phyloP scores from a whole-genome alignment of 2,113 vertebrate genomes.

The Etia nguti region DNA sequence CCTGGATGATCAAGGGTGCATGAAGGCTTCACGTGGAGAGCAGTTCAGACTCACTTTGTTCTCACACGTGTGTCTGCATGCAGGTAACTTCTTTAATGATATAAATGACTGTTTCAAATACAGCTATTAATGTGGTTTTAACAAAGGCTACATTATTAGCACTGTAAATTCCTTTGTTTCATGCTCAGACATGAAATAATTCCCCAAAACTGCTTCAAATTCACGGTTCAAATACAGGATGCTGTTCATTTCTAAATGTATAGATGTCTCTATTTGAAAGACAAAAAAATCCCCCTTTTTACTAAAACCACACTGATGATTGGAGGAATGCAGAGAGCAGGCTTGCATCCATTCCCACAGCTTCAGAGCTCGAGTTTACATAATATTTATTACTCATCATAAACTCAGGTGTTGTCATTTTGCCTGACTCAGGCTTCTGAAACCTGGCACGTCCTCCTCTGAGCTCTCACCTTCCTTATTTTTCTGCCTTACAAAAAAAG shows the following conservation, averaged over 20 bases:
- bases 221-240: background rate
- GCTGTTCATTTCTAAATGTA: rapidly evolving
- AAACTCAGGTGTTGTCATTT: background rate
- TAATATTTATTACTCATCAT: rapidly evolving
- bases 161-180: background rate
- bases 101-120: rapidly evolving
- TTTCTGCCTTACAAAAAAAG: rapidly evolving
- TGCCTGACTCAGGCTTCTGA: background rate
- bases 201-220: background rate
- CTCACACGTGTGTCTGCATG: background rate
- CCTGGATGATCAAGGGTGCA: rapidly evolving
- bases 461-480: background rate
- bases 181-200: rapidly evolving
- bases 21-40: background rate
- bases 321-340: background rate
- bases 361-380: background rate
- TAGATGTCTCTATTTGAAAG: background rate
- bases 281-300: background rate
- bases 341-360: background rate
- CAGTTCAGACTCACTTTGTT: background rate
- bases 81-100: rapidly evolving
- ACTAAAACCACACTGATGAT: background rate
- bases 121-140: background rate
- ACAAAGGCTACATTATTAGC: rapidly evolving
- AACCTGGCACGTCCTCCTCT: background rate